Conservation (phyloP, 2,888 invertebrate genomes). For the Anticlea derivata region DNA sequence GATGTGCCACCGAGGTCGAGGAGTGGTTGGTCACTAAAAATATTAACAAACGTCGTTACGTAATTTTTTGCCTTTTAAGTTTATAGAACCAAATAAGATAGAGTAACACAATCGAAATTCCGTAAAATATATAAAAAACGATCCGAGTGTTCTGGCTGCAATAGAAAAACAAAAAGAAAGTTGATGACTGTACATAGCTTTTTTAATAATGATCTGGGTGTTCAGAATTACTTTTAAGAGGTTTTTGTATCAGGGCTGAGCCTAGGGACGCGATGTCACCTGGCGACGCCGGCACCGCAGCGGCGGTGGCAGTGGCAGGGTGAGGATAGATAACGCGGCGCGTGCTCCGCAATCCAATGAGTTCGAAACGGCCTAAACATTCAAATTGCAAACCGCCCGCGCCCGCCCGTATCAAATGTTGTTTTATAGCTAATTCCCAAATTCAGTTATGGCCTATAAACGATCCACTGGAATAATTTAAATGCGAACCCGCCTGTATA, state of each 20-base stretch:
- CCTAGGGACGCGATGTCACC: conserved; percentile 14
- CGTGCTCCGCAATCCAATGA: conserved; percentile 80
- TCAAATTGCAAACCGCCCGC: conserved; percentile 82
- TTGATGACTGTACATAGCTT: no score
- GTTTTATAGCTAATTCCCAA: conserved; percentile 85
- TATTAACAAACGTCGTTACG: no score
- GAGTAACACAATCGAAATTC: no score
- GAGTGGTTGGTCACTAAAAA: no score
- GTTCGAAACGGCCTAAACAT: conserved; percentile 75
- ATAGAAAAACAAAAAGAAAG: no score
- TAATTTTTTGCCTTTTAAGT: no score
- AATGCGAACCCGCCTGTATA: conserved; percentile 82
- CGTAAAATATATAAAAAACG: no score
- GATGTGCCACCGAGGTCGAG: no score
- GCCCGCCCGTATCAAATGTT: conserved; percentile 83
- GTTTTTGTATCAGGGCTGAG: no score
- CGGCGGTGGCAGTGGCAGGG: conserved; percentile 42
- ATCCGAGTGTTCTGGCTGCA: no score
- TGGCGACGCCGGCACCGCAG: conserved; percentile 26
- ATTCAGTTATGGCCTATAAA: conserved; percentile 84
- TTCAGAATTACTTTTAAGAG: neutral
- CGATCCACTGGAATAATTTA: conserved; percentile 84
- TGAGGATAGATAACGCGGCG: conserved; percentile 60
- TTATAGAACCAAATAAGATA: no score
- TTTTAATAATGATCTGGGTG: neutral